Evolutionary conservation across 2,113 vertebrate genomes (phyloP), one percentile per base, ranked within the genome.

Genomic region (Bubo scandiacus): DNA sequence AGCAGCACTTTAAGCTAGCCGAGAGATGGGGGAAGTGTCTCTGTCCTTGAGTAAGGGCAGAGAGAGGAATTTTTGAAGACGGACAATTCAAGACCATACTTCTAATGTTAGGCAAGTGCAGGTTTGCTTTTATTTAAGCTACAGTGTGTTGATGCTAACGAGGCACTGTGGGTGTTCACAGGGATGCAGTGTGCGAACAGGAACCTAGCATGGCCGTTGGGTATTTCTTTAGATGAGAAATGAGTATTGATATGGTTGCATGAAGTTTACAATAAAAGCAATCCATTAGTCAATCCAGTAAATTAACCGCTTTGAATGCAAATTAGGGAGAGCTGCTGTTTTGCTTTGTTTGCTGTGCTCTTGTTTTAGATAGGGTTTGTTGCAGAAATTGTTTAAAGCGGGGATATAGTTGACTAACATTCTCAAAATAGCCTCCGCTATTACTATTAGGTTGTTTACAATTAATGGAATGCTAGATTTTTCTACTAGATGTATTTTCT

Each of bases 31-130:
- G 30, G 21, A 16, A 11, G 30, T 4, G 25, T 57, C 78, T 85
- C 54, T 74, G 92, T 25, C 90, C 96, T 97, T 95, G 80, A 75
- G 62, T 4, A 93, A 97, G 92, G 95, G 38, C 90, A 72, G 2
- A 86, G 30, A 43, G 10, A 12, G 23, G n/a, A 30, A 36, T 5
- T 61, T 45, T 5, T 11, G 38, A 26, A n/a, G 94, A 2, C 6
- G 34, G 36, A 26, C 34, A 30, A 36, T 45, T 73, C 9, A n/a
- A 13, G 79, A 34, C 34, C 42, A 2, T 20, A 12, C 26, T 47
- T 57, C 12, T 30, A 40, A 21, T 2, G 19, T 49, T 29, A 62
- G 65, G 70, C 42, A 43, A 78, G 66, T 1, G 43, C 52, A 40
- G 74, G 18, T 4, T 77, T 57, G 74, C 34, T 71, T 82, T 47